phyloP scores from a whole-genome alignment of 2,113 vertebrate genomes.

The Castor canadensis region DNA sequence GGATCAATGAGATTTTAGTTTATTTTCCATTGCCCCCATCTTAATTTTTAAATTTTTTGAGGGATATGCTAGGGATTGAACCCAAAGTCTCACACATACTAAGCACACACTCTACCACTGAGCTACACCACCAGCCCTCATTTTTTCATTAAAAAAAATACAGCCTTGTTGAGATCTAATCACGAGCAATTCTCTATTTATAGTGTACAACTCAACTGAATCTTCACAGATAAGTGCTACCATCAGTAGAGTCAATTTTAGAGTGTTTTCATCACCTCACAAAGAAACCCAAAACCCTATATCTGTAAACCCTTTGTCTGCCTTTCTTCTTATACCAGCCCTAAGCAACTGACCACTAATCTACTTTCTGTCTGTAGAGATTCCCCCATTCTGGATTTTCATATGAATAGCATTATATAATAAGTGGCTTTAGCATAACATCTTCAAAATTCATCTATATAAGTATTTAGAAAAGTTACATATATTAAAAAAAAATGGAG shows the following conservation, averaged over 20 bases:
- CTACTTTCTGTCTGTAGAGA: not conserved
- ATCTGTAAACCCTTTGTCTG: not conserved
- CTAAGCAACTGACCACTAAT: not conserved
- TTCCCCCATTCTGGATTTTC: not conserved
- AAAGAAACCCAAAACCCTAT: not conserved
- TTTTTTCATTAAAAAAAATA: not conserved
- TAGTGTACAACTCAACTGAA: not conserved
- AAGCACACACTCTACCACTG: not conserved
- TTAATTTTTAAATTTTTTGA: not conserved
- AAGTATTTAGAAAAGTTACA: not conserved
- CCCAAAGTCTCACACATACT: no score
- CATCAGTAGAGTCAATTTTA: not conserved
- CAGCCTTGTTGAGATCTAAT: not conserved
- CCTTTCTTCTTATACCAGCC: not conserved
- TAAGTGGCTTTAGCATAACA: not conserved
- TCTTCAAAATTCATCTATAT: not conserved
- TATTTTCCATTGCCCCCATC: not conserved
- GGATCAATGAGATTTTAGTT: not conserved
- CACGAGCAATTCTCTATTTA: not conserved
- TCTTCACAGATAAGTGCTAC: not conserved
- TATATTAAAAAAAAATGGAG: no score
- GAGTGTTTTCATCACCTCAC: not conserved
- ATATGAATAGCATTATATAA: not conserved
- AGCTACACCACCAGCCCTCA: not conserved
- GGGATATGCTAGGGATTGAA: not conserved